Base-by-base conservation (phyloP, 2,888 invertebrate species). In the Hanleya hanleyi region DNA sequence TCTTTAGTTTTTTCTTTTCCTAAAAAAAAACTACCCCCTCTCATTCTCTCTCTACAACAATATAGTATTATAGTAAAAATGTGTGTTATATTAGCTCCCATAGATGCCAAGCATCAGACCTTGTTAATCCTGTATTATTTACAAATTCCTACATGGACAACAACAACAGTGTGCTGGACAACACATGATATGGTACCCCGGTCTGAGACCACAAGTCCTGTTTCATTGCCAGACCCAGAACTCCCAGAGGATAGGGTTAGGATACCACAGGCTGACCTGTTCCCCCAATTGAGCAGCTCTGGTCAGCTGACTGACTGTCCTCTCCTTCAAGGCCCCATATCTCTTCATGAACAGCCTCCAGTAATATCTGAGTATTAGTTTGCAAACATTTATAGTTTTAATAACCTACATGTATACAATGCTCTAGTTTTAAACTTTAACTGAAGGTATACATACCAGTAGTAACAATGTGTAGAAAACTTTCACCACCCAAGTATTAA, bases 31-130 rank as follows among this genome's bases (percentile, higher is more conserved):
- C n/a, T n/a, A n/a, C n/a, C n/a, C n/a, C n/a, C n/a, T n/a, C n/a
- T n/a, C n/a, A n/a, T n/a, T n/a, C 57, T 29, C 57, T 57, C 57
- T 57, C 57, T 57, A 57, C 57, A 57, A 29, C 57, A 57, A 57
- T 29, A 57, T 15, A 15, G 18, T 29, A 29, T 32, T 57, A 32
- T 57, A 57, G 26, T 29, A 29, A n/a, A 47, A 47, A 47, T n/a
- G 22, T 47, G 47, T 47, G 47, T 47, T 47, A 47, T 47, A 22
- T 47, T 47, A 47, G 47, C 47, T 47, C 47, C 47, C 47, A 47
- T 22, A n/a, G 47, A 47, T 47, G 47, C 47, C 47, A 47, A 47
- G 47, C 47, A 47, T 22, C 57, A 57, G 29, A 57, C 29, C 57
- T 29, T 29, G 32, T 57, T 22, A 15, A 57, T 57, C 32, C 57